Base-by-base conservation (phyloP, 2,113 vertebrate genomes). In the Morone chrysops region DNA sequence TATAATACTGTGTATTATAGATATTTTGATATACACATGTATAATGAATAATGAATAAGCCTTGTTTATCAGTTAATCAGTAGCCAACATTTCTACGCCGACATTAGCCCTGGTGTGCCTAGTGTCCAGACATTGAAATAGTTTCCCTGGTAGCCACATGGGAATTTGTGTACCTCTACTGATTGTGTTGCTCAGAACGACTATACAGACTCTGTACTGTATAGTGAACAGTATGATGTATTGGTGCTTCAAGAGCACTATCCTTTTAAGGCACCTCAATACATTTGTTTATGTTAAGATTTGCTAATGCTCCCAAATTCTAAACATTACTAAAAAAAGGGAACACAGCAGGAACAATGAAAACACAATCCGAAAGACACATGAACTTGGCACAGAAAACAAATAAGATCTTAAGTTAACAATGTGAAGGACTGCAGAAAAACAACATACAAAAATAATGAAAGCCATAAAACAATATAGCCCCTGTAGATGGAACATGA, bases 361-460 rank as follows among this genome's bases (percentile, higher is more conserved):
- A 56, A 25, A 10, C 43, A 36, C 6, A 22, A 59, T 25, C 45
- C n/a, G 43, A 61, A 25, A 74, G 50, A 71, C 13, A n/a, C 14
- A 9, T 72, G 25, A 66, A 38, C 72, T 40, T 70, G 8, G 72
- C 43, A 25, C 12, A 51, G 43, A 81, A 90, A 70, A 81, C 47
- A 86, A 77, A 90, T 57, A 61, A 65, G 45, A 85, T 79, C 18
- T 69, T 45, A 72, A 87, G 82, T 88, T 63, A 83, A 81, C 70
- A 78, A 85, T 14, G 45, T 10, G 18, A 83, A 62, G 25, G 75
- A 47, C 36, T 59, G 48, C 48, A 66, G 62, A 75, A 87, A 40
- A 81, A 77, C 54, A 90, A 68, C 84, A 69, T 22, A 72, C 70
- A 87, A 50, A 70, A 86, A 67, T 76, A 82, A 90, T 87, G 76